These are phyloP conservation scores for Emydura subglobosa DNA, from an alignment of 2,113 vertebrate genomes.

Conservation along the genomic window DNA sequence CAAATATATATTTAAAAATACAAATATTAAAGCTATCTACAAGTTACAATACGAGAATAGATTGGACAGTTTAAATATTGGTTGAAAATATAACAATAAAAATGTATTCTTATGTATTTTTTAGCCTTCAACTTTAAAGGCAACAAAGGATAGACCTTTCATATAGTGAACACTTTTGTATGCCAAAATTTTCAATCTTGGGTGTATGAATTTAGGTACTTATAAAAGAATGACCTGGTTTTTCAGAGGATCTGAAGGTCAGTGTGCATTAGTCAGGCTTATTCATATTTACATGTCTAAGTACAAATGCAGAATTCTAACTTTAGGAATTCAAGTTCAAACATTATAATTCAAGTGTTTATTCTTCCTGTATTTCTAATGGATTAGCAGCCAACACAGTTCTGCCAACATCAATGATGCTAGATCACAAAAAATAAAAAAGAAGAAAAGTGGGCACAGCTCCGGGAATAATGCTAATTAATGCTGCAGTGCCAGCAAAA, in stretches of 20 bases:
- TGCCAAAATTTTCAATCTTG: background rate
- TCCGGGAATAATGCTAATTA: background rate
- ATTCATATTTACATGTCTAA: background rate
- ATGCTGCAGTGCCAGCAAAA: background rate
- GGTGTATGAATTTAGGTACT: background rate
- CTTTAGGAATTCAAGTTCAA: background rate
- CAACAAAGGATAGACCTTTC: background rate
- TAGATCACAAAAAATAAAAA: background rate
- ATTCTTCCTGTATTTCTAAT: background rate
- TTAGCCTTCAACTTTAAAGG: background rate
- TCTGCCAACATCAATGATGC: too few species aligned
- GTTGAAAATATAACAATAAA: background rate
- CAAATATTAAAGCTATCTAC: slow-evolving; percentile 5
- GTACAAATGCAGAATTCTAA: background rate
- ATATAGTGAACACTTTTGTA: background rate
- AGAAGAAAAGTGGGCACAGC: background rate
- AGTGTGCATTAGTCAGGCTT: background rate
- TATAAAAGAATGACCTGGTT: background rate
- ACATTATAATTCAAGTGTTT: background rate
- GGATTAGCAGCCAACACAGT: background rate
- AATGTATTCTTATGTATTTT: background rate
- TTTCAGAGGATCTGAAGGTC: background rate
- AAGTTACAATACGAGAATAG: background rate
- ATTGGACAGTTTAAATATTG: background rate
- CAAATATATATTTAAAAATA: slow-evolving; percentile 12